phyloP scores from a whole-genome alignment of 1,140 invertebrate species.

The Neodiprion pinetum region DNA sequence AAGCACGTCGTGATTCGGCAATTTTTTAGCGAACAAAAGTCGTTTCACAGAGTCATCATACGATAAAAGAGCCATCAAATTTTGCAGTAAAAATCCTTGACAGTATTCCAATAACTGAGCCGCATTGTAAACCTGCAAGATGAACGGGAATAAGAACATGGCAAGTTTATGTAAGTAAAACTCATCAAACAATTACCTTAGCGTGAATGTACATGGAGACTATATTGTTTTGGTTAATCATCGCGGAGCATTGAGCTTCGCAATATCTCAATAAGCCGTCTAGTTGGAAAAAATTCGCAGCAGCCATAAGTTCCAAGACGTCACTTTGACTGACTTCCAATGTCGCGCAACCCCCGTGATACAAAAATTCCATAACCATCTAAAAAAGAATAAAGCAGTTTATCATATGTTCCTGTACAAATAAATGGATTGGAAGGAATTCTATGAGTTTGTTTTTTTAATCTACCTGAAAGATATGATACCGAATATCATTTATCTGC shows the following conservation, averaged over 20 bases:
- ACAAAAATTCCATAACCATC: slow-evolving; percentile 93
- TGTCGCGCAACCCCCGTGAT: slow-evolving; percentile 83
- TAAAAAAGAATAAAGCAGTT: slow-evolving; percentile 57
- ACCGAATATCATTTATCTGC: slow-evolving; percentile 91
- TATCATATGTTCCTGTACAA: background rate
- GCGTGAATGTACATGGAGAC: slow-evolving; percentile 93
- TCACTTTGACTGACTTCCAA: slow-evolving; percentile 80
- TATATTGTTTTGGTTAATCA: slow-evolving; percentile 87
- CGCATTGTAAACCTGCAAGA: slow-evolving; percentile 83
- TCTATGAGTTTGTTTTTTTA: background rate
- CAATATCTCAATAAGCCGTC: slow-evolving; percentile 85
- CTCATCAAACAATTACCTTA: slow-evolving; percentile 68
- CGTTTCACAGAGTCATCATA: slow-evolving; percentile 91
- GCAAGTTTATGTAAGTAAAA: background rate
- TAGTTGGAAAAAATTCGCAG: slow-evolving; percentile 91
- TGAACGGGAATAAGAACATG: slow-evolving; percentile 16
- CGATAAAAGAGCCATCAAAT: slow-evolving; percentile 90
- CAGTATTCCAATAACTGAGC: slow-evolving; percentile 86
- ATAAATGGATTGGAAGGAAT: background rate
- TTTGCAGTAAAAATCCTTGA: slow-evolving; percentile 89
- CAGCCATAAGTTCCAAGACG: slow-evolving; percentile 88
- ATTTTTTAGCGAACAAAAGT: slow-evolving; percentile 85
- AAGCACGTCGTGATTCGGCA: slow-evolving; percentile 89
- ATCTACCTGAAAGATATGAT: slow-evolving; percentile 87
- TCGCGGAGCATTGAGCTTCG: slow-evolving; percentile 82